These are phyloP conservation scores for Panthera uncia DNA, from an alignment of 2,113 vertebrate species.

Conservation along the genomic window DNA sequence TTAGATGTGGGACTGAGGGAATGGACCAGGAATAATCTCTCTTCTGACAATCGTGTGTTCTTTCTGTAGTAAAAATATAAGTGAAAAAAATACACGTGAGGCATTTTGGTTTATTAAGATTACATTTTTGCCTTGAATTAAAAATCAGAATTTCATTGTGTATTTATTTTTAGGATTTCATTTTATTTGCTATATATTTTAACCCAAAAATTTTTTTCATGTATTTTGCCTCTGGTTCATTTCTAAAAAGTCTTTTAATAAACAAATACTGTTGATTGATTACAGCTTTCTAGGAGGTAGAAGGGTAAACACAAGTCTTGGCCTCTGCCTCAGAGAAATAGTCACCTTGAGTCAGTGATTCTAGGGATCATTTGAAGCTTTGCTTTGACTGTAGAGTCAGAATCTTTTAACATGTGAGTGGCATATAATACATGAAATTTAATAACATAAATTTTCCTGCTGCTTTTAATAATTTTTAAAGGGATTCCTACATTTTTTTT, in stretches of 20 bases:
- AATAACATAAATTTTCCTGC: not conserved
- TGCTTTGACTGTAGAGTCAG: not conserved
- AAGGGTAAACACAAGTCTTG: not conserved
- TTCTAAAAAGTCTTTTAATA: not conserved
- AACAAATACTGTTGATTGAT: not conserved
- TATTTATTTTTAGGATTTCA: not conserved
- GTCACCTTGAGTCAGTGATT: not conserved
- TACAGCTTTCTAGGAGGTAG: not conserved
- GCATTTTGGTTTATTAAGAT: not conserved
- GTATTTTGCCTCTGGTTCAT: not conserved
- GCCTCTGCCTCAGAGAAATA: not conserved
- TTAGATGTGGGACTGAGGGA: constrained; percentile 22
- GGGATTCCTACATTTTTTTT: not conserved
- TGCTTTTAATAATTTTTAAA: not conserved
- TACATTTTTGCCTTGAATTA: not conserved
- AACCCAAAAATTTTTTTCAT: not conserved
- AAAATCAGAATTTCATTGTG: not conserved
- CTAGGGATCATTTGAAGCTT: not conserved
- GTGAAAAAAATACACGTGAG: not conserved
- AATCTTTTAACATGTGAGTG: not conserved
- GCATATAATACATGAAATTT: not conserved
- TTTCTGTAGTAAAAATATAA: constrained; percentile 14
- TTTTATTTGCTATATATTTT: not conserved
- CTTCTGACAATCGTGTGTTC: not conserved
- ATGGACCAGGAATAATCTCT: not conserved